Percentiles rank a stretch among this genome's conserved stretches.
Conservation (phyloP, 2,888 invertebrate species). For the Leucoptera coffeella region DNA sequence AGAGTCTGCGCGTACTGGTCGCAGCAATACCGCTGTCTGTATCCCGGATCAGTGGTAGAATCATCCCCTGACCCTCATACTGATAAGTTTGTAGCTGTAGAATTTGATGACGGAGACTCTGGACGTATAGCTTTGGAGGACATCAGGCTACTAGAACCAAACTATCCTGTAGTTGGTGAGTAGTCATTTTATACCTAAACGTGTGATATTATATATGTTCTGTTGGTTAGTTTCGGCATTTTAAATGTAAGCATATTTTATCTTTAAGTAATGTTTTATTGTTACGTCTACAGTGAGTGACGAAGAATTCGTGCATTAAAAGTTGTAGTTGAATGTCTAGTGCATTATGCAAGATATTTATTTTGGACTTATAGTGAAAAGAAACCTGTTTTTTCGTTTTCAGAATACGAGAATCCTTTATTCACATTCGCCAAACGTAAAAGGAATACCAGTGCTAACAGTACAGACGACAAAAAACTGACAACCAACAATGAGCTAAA, state of each 20-base stretch:
- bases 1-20: slow-evolving; percentile 95
- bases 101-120: slow-evolving; percentile 94
- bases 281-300: too few species aligned
- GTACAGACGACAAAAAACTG: slow-evolving; percentile 53
- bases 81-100: slow-evolving; percentile 78
- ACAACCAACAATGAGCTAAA: too few species aligned
- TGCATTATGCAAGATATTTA: too few species aligned
- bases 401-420: slow-evolving; percentile 81
- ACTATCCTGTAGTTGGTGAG: slow-evolving; percentile 87
- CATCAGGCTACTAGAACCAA: slow-evolving; percentile 80
- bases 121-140: slow-evolving; percentile 86
- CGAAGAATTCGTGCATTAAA: too few species aligned
- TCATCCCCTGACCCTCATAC: slow-evolving; percentile 68
- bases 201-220: too few species aligned
- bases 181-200: too few species aligned
- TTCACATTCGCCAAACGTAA: slow-evolving; percentile 70
- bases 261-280: too few species aligned
- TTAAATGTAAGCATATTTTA: too few species aligned
- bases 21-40: slow-evolving; percentile 88
- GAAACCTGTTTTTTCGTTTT: too few species aligned
- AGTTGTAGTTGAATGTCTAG: too few species aligned
- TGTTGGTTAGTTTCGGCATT: too few species aligned
- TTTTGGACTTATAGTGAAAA: too few species aligned
- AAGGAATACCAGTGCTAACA: slow-evolving; percentile 59
- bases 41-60: slow-evolving; percentile 86